Percentiles rank a stretch among this genome's conserved stretches.
Conservation (phyloP, 2,113 vertebrate species). For the Oenanthe melanoleuca region DNA sequence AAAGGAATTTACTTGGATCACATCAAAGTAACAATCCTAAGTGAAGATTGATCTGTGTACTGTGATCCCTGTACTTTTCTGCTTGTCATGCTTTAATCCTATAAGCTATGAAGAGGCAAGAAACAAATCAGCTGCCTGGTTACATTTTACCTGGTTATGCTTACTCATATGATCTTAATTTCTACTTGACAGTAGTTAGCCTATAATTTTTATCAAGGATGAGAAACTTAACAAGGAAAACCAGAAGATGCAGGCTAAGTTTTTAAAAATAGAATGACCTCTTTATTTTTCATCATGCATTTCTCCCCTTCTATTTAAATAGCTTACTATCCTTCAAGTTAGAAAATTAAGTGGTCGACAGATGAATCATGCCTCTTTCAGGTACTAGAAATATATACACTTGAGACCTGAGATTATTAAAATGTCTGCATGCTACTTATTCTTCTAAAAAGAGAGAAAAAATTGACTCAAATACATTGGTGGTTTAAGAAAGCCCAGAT, state of each 20-base stretch:
- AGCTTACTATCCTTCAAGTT: background rate
- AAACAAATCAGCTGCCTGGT: background rate
- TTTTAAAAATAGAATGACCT: conserved; percentile 25
- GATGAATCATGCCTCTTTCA: background rate
- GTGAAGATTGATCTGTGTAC: conserved; percentile 47
- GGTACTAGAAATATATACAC: conserved; percentile 2
- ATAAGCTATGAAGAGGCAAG: conserved; percentile 5
- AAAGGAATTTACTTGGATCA: conserved; percentile 49
- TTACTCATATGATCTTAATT: background rate
- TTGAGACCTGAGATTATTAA: conserved; percentile 44
- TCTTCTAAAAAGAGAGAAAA: conserved; percentile 34
- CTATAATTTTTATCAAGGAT: conserved; percentile 1
- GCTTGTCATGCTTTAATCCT: conserved; percentile 25
- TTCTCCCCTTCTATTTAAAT: conserved; percentile 1
- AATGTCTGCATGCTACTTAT: background rate
- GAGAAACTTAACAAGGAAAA: background rate
- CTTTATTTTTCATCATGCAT: conserved; percentile 2
- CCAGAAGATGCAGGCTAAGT: background rate
- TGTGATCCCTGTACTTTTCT: background rate
- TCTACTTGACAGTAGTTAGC: background rate
- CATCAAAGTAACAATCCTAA: conserved; percentile 35
- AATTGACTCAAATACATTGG: background rate
- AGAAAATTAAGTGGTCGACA: conserved; percentile 24
- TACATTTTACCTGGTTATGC: conserved; percentile 12
- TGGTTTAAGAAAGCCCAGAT: conserved; percentile 30